phyloP scores from a whole-genome alignment of 2,797 vertebrate genomes.

The Lacerta agilis region DNA sequence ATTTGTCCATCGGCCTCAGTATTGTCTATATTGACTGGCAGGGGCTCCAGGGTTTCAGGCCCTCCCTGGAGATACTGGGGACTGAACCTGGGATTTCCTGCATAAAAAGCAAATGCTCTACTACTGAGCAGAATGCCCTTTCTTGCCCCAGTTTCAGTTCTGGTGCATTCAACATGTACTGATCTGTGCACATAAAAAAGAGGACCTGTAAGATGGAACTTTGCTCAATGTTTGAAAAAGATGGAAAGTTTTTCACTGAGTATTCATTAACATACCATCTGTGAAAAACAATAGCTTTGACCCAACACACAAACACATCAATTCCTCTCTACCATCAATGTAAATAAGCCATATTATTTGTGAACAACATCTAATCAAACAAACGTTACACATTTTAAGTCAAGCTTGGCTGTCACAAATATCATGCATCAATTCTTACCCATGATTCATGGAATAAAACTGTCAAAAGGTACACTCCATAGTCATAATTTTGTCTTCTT shows the following conservation, averaged over 20 bases:
- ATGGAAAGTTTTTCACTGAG: background rate
- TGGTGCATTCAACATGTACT: background rate
- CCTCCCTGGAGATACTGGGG: too few species aligned
- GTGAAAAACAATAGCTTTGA: background rate
- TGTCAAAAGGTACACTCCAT: constrained; percentile 92
- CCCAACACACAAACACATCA: background rate
- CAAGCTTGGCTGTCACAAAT: background rate
- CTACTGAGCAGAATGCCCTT: too few species aligned
- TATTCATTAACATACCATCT: background rate
- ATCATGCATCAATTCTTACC: constrained; percentile 80
- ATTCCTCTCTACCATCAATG: background rate
- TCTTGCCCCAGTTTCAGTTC: too few species aligned
- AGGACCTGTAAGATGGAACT: too few species aligned
- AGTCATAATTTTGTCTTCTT: constrained; percentile 91
- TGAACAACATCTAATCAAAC: background rate
- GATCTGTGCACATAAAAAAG: background rate
- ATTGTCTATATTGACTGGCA: too few species aligned
- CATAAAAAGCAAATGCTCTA: too few species aligned
- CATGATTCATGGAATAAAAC: constrained; percentile 97
- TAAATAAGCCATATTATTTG: background rate
- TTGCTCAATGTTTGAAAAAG: background rate
- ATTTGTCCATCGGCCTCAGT: too few species aligned
- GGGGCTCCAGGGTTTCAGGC: too few species aligned
- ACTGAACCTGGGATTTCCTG: too few species aligned
- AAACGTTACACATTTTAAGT: background rate